A percentile compares a stretch with the other conserved stretches of the same genome.
These are phyloP conservation scores for Dascillus cervinus DNA, from an alignment of 2,888 invertebrate species.

Conservation along the genomic window DNA sequence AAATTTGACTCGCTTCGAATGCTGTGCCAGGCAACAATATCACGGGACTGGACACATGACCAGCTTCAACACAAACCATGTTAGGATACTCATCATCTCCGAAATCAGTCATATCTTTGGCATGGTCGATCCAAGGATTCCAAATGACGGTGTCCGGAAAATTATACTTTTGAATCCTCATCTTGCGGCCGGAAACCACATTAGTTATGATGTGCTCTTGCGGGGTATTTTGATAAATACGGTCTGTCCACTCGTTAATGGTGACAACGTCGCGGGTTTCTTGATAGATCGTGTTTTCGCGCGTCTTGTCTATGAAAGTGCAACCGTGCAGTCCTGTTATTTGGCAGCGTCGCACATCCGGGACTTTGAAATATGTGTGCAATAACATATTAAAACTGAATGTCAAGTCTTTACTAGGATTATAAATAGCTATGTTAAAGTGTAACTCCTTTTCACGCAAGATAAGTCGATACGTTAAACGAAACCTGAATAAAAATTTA, in stretches of 20 bases:
- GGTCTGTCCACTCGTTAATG: constrained; percentile 87
- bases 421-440: constrained; percentile 88
- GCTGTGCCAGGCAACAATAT: constrained; percentile 84
- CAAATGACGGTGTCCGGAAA: constrained; percentile 95
- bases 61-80: constrained; percentile 95
- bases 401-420: constrained; percentile 85
- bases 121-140: constrained; percentile 95
- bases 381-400: constrained; percentile 88
- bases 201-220: constrained; percentile 90
- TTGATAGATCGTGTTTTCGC: constrained; percentile 78
- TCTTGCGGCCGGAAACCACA: constrained; percentile 84
- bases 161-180: constrained; percentile 90
- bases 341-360: constrained; percentile 85
- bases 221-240: constrained; percentile 88
- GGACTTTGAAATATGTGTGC: constrained; percentile 94
- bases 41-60: constrained; percentile 81
- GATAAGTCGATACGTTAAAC: constrained; percentile 86
- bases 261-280: constrained; percentile 87
- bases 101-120: constrained; percentile 87
- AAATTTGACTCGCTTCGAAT: constrained; percentile 85
- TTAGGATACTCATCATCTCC: constrained; percentile 96
- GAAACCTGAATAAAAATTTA: too few species aligned
- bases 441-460: constrained; percentile 86
- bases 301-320: constrained; percentile 67
- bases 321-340: constrained; percentile 87